Conservation (phyloP, 2,113 vertebrate species). For the Acinonyx jubatus region DNA sequence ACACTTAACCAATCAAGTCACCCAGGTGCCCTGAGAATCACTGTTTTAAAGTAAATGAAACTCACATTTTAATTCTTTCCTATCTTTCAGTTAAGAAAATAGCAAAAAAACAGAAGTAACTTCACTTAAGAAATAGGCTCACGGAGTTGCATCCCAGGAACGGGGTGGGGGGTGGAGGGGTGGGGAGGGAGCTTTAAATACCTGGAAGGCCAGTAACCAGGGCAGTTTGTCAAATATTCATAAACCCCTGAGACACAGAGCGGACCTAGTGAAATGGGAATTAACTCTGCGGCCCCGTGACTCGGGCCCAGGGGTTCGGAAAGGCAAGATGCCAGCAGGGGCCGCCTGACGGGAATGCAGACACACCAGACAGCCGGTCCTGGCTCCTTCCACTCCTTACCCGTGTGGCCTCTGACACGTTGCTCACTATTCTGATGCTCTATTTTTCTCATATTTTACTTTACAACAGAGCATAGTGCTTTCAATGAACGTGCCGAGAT, state of each 20-base stretch:
- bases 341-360: neutral
- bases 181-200: neutral
- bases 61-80: neutral
- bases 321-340: neutral
- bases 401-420: neutral
- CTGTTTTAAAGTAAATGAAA: neutral
- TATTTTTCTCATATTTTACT: neutral
- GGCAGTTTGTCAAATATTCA: neutral
- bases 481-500: rapidly evolving
- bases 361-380: neutral
- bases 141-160: neutral
- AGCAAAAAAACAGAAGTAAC: neutral
- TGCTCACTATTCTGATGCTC: neutral
- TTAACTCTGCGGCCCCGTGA: neutral
- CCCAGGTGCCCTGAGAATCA: neutral
- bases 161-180: neutral
- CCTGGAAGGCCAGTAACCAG: neutral
- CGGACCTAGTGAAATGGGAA: rapidly evolving
- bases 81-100: neutral
- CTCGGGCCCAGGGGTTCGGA: neutral
- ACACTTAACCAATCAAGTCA: no score
- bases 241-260: rapidly evolving
- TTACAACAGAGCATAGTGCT: rapidly evolving
- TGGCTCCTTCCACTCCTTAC: neutral
- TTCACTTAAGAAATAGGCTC: neutral